A percentile compares a stretch with the other conserved stretches of the same genome.
phyloP scores from a whole-genome alignment of 2,113 vertebrate genomes.

The Lota lota region DNA sequence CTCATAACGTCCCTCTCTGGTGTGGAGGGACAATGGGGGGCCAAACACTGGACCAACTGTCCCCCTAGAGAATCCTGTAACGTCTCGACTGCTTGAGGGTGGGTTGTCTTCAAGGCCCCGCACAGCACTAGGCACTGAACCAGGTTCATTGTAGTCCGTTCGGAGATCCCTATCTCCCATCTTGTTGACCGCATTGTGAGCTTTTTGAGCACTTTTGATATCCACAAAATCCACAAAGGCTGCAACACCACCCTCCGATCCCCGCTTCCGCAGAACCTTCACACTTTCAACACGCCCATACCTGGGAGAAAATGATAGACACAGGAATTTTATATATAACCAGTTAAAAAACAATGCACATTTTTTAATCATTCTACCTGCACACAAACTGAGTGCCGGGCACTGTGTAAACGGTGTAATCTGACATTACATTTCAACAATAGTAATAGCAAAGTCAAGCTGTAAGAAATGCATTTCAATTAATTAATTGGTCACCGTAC shows the following conservation, averaged over 20 bases:
- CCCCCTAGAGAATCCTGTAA: conserved; percentile 98
- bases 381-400: neutral
- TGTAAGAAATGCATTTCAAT: no score
- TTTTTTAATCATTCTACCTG: neutral
- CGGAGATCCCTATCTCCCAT: conserved; percentile 99
- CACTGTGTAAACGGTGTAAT: no score
- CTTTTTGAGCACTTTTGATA: conserved; percentile 99
- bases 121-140: conserved; percentile 96
- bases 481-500: no score
- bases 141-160: conserved; percentile 99
- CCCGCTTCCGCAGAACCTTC: conserved; percentile 97
- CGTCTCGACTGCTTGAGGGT: conserved; percentile 98
- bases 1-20: conserved; percentile 99
- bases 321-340: conserved; percentile 27
- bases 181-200: conserved; percentile 99
- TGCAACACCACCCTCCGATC: conserved; percentile 96
- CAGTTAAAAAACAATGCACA: neutral
- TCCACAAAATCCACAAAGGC: conserved; percentile 99
- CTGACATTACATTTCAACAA: no score
- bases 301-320: conserved; percentile 73
- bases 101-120: conserved; percentile 97
- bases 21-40: conserved; percentile 95
- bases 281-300: conserved; percentile 99
- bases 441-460: no score
- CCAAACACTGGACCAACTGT: conserved; percentile 94